phyloP scores from a whole-genome alignment of 2,113 vertebrate genomes.

The Amazona guildingii region DNA sequence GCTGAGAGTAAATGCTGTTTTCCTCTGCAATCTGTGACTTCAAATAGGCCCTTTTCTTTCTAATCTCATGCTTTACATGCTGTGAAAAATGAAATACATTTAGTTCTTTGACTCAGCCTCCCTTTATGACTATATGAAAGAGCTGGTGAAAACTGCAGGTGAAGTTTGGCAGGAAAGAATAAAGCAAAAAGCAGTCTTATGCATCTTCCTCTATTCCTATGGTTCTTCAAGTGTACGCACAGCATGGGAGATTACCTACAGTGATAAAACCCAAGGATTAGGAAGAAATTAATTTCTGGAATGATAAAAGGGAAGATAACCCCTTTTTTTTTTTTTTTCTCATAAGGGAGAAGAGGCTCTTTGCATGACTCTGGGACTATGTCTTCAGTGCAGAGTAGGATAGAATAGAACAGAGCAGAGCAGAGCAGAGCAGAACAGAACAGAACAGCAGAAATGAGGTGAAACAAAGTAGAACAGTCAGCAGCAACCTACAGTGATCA shows the following conservation, averaged over 20 bases:
- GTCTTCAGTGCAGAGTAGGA: neutral
- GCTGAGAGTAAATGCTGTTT: conserved; percentile 34
- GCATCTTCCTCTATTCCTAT: neutral
- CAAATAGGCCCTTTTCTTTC: conserved; percentile 28
- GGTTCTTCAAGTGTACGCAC: neutral
- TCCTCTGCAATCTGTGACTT: conserved; percentile 44
- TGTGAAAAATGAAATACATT: conserved; percentile 56
- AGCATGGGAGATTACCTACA: neutral
- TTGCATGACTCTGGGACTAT: neutral
- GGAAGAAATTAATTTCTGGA: neutral
- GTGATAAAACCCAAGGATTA: neutral
- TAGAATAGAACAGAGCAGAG: neutral
- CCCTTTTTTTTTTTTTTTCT: neutral
- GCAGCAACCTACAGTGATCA: neutral
- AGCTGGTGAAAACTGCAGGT: conserved; percentile 27
- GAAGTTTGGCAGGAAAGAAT: conserved; percentile 34
- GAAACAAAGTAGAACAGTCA: neutral
- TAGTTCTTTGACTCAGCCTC: conserved; percentile 46
- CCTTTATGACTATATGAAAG: conserved; percentile 9
- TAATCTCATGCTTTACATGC: conserved; percentile 42
- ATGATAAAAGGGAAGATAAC: neutral
- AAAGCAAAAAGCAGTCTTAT: conserved; percentile 1
- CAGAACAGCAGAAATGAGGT: neutral
- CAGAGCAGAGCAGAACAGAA: neutral
- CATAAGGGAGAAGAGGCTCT: neutral